Percentiles rank a stretch among this genome's conserved stretches.
phyloP scores from a whole-genome alignment of 1,140 invertebrate species.

The Micrasema minimum region DNA sequence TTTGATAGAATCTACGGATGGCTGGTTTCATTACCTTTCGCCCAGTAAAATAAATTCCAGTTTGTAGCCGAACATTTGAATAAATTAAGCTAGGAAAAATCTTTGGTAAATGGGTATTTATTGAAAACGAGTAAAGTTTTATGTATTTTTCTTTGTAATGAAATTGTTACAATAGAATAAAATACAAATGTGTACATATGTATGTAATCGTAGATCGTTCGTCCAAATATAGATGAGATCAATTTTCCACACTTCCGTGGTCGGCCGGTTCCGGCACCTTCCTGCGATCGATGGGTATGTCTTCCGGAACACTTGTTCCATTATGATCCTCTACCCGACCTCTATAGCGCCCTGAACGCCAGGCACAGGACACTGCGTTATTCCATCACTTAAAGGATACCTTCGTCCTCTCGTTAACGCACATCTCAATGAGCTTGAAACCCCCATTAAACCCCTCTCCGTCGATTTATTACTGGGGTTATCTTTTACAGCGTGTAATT shows the following conservation, averaged over 20 bases:
- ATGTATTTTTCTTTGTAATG: too few relatives aligned
- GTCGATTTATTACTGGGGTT: conserved; percentile 25
- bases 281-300: conserved; percentile 35
- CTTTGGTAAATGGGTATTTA: too few relatives aligned
- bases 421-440: conserved; percentile 27
- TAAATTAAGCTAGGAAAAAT: too few relatives aligned
- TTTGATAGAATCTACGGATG: background rate
- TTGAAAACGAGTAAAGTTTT: too few relatives aligned
- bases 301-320: conserved; percentile 41
- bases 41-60: too few relatives aligned
- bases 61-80: too few relatives aligned
- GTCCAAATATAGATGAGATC: conserved; percentile 33
- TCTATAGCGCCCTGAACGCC: background rate
- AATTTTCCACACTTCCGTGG: conserved; percentile 50
- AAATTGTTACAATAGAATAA: too few relatives aligned
- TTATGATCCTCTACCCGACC: conserved; percentile 28
- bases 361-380: conserved; percentile 25
- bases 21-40: too few relatives aligned
- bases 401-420: conserved; percentile 21
- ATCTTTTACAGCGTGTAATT: conserved; percentile 18
- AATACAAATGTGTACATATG: too few relatives aligned
- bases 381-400: conserved; percentile 19
- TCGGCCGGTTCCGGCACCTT: conserved; percentile 27
- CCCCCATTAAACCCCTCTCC: conserved; percentile 9
- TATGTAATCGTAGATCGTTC: conserved; percentile 10